These are phyloP conservation scores for Buathra laborator DNA, from an alignment of 2,888 invertebrate species.

Conservation along the genomic window DNA sequence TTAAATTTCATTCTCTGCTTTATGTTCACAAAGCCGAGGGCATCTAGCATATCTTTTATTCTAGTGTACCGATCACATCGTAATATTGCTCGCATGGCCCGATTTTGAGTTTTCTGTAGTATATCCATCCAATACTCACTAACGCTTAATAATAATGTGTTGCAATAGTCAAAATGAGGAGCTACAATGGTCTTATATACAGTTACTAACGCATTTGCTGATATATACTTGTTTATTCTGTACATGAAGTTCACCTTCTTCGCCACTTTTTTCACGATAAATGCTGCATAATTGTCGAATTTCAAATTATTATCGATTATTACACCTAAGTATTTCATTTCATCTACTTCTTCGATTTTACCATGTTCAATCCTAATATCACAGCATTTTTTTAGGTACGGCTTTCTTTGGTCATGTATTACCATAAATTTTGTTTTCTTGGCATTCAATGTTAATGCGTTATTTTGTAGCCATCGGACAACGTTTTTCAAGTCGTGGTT, in stretches of 20 bases:
- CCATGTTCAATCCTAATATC: background rate
- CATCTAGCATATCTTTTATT: background rate
- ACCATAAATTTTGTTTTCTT: background rate
- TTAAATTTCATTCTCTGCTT: background rate
- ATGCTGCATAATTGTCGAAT: background rate
- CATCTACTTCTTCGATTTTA: background rate
- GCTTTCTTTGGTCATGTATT: conserved; percentile 3
- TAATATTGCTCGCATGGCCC: background rate
- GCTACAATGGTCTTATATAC: background rate
- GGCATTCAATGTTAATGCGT: background rate
- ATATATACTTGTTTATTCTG: background rate
- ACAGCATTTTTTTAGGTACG: background rate
- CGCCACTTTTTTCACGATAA: background rate
- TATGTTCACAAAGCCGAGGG: background rate
- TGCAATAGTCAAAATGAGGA: background rate
- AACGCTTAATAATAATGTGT: background rate
- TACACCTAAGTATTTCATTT: background rate
- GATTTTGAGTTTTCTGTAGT: background rate
- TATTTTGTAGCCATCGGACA: background rate
- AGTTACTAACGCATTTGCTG: background rate
- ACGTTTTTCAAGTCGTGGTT: background rate
- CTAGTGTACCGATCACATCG: background rate
- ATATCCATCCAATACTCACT: background rate
- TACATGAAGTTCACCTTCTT: background rate
- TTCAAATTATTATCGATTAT: conserved; percentile 3